phyloP scores from a whole-genome alignment of 2,113 vertebrate species.

The Ivindomyrus marchei region DNA sequence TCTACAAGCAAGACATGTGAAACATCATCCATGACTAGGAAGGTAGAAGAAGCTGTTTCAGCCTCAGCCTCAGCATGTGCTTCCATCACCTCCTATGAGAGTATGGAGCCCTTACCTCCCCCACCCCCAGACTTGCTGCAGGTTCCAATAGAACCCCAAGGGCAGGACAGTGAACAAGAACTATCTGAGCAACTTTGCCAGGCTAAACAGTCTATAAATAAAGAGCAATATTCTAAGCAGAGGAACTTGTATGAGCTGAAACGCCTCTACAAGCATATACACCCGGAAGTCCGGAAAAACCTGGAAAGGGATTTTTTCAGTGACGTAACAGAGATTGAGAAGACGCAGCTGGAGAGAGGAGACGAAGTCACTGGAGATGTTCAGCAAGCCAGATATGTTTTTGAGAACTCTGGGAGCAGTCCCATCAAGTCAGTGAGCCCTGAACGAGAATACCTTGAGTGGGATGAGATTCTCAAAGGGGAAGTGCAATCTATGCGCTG shows the following conservation, averaged over 20 bases:
- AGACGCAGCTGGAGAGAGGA: slow-evolving; percentile 42
- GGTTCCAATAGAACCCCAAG: slow-evolving; percentile 47
- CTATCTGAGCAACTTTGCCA: slow-evolving; percentile 35
- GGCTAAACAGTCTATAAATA: slow-evolving; percentile 46
- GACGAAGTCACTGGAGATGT: slow-evolving; percentile 58
- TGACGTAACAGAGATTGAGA: slow-evolving; percentile 63
- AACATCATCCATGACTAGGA: slow-evolving; percentile 41
- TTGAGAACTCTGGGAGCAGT: slow-evolving; percentile 65
- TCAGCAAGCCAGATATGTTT: slow-evolving; percentile 63
- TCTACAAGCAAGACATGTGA: slow-evolving; percentile 51
- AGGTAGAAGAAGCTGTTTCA: slow-evolving; percentile 23
- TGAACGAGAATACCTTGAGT: slow-evolving; percentile 67
- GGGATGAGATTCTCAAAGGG: slow-evolving; percentile 76
- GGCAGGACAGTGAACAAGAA: slow-evolving; percentile 57
- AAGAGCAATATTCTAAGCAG: slow-evolving; percentile 69
- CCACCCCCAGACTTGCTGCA: slow-evolving; percentile 55
- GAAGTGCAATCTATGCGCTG: slow-evolving; percentile 75
- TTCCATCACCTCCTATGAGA: slow-evolving; percentile 43
- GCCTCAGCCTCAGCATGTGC: slow-evolving; percentile 37
- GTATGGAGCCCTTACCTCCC: slow-evolving; percentile 58
- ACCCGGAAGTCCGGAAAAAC: slow-evolving; percentile 73
- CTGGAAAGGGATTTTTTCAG: slow-evolving; percentile 67
- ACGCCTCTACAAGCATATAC: slow-evolving; percentile 72
- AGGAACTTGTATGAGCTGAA: slow-evolving; percentile 74
- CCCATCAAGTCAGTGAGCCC: slow-evolving; percentile 61